Evolutionary conservation across 2,113 vertebrate species (phyloP).

Genomic region (Aix galericulata): DNA sequence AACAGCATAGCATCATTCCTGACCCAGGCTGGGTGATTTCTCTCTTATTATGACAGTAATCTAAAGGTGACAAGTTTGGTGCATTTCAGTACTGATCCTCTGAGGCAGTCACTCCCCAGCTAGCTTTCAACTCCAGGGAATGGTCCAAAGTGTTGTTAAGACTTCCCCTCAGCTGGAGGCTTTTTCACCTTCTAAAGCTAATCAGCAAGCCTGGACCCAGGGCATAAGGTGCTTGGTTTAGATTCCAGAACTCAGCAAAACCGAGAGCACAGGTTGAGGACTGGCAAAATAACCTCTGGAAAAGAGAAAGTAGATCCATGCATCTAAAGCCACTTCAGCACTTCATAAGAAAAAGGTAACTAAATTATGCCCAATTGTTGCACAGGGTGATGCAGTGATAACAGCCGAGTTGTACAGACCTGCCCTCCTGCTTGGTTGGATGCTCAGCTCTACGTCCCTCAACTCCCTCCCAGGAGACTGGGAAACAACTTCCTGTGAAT

Average conservation of each 20-base stretch:
- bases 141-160: background rate
- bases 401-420: background rate
- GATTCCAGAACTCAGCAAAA: background rate
- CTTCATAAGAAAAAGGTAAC: background rate
- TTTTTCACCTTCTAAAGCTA: background rate
- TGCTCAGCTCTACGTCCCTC: background rate
- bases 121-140: background rate
- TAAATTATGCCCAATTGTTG: background rate
- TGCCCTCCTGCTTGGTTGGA: background rate
- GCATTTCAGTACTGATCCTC: background rate
- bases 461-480: background rate
- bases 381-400: background rate
- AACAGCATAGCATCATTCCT: background rate
- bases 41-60: background rate
- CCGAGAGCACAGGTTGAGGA: background rate
- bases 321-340: background rate
- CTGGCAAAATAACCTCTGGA: background rate
- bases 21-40: background rate
- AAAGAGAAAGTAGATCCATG: background rate
- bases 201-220: background rate
- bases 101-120: background rate
- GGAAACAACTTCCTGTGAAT: background rate
- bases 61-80: background rate
- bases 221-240: background rate
- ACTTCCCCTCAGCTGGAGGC: background rate